Evolutionary conservation across 2,113 vertebrate genomes (phyloP).

Genomic region (Bujurquina vittata): DNA sequence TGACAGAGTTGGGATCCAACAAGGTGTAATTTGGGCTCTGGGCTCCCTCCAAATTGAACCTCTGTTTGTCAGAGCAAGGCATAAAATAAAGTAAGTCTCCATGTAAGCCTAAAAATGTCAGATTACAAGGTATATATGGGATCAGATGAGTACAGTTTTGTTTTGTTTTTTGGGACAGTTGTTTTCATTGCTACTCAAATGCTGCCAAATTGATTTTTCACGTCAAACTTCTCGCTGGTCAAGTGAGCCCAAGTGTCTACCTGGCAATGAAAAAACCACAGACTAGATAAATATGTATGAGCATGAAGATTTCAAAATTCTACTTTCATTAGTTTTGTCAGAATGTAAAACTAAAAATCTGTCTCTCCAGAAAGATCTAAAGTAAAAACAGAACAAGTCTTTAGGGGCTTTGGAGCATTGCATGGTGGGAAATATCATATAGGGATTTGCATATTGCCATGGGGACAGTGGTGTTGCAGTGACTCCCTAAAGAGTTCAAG

Average conservation of each 20-base stretch:
- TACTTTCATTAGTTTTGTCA: slow-evolving; percentile 54
- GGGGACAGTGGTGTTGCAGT: slow-evolving; percentile 69
- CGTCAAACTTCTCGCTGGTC: slow-evolving; percentile 18
- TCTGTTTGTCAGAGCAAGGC: too few species aligned
- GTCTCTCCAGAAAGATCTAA: slow-evolving; percentile 42
- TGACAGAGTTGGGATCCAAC: neutral
- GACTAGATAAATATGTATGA: slow-evolving; percentile 27
- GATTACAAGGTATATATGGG: neutral
- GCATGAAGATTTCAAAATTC: slow-evolving; percentile 22
- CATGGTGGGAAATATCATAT: slow-evolving; percentile 71
- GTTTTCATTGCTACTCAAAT: neutral
- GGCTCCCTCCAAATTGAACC: too few species aligned
- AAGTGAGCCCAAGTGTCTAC: neutral
- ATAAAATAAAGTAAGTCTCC: neutral
- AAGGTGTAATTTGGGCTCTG: neutral
- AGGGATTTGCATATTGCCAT: slow-evolving; percentile 75
- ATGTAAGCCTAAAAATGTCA: neutral
- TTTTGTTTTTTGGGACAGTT: neutral
- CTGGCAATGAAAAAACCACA: neutral
- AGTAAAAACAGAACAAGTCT: slow-evolving; percentile 57
- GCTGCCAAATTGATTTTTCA: neutral
- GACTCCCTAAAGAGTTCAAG: slow-evolving; percentile 57
- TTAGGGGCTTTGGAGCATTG: slow-evolving; percentile 56
- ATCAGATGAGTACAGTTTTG: neutral
- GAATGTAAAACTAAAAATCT: slow-evolving; percentile 45